Percentiles rank a stretch among this genome's conserved stretches.
These are phyloP conservation scores for Halesus radiatus DNA, from an alignment of 1,140 invertebrate genomes.

Conservation along the genomic window DNA sequence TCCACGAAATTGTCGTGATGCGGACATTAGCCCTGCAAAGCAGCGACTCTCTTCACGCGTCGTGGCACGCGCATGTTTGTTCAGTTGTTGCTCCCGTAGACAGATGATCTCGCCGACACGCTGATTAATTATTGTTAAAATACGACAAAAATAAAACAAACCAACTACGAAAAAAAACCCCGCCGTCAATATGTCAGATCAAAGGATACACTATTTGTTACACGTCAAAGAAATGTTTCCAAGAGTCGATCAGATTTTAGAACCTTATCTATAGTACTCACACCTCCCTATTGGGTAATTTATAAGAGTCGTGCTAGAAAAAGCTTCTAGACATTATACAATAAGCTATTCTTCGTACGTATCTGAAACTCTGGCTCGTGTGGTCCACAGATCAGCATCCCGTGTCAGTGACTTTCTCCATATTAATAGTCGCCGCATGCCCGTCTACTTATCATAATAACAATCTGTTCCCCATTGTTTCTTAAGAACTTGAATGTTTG, in stretches of 20 bases:
- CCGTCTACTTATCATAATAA: constrained; percentile 26
- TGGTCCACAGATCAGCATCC: constrained; percentile 1
- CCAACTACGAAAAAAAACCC: not conserved
- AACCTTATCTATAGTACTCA: too few species aligned
- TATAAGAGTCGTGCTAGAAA: too few species aligned
- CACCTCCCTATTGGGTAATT: too few species aligned
- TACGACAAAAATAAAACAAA: constrained; percentile 2
- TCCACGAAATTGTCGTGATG: constrained; percentile 20
- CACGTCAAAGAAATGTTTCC: too few species aligned
- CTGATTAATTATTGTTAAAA: constrained; percentile 13
- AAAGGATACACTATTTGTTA: too few species aligned
- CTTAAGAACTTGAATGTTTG: constrained; percentile 28
- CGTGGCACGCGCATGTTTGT: constrained; percentile 29
- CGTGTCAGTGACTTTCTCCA: constrained; percentile 40
- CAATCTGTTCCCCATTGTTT: constrained; percentile 33
- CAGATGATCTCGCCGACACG: not conserved
- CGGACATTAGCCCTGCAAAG: constrained; percentile 18
- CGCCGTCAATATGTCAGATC: not conserved
- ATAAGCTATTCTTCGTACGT: too few species aligned
- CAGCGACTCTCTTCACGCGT: constrained; percentile 15
- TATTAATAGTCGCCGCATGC: constrained; percentile 2
- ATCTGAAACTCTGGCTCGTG: not conserved
- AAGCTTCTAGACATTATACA: too few species aligned
- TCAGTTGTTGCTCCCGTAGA: constrained; percentile 4
- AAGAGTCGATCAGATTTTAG: too few species aligned